phyloP scores from a whole-genome alignment of 2,113 vertebrate genomes.

The Coregonus clupeaformis region DNA sequence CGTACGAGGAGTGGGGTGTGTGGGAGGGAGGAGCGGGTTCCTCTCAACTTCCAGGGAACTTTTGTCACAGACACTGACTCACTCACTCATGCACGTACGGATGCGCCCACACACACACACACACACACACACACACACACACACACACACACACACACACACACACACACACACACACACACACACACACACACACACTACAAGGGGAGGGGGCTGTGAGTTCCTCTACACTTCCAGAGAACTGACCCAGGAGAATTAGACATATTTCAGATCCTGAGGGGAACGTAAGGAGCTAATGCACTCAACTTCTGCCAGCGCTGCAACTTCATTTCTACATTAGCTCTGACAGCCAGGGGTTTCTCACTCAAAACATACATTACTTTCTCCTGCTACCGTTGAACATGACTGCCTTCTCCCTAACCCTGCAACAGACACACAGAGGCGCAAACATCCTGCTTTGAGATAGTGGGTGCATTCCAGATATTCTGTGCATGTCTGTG shows the following conservation, averaged over 20 bases:
- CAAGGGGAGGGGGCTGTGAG: not conserved
- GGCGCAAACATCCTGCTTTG: not conserved
- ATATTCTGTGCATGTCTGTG: too few relatives aligned
- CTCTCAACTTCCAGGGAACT: too few relatives aligned
- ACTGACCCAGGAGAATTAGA: slow-evolving; percentile 26
- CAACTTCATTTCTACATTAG: slow-evolving; percentile 24
- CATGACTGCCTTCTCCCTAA: not conserved
- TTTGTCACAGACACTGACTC: too few relatives aligned
- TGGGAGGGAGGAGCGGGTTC: too few relatives aligned
- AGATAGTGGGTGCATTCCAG: not conserved
- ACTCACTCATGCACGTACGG: too few relatives aligned
- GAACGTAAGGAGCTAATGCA: not conserved
- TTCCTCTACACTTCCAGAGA: slow-evolving; percentile 24
- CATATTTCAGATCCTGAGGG: slow-evolving; percentile 17
- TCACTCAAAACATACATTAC: slow-evolving; percentile 37
- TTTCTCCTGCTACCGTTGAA: not conserved
- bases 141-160: too few relatives aligned
- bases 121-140: too few relatives aligned
- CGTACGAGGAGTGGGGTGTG: too few relatives aligned
- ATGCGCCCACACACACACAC: too few relatives aligned
- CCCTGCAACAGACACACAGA: not conserved
- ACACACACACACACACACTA: not conserved
- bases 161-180: too few relatives aligned
- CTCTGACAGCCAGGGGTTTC: slow-evolving; percentile 9
- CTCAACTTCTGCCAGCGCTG: not conserved